Evolutionary conservation across 1,140 invertebrate genomes (phyloP).

Genomic region (Venustaconcha ellipsiformis): DNA sequence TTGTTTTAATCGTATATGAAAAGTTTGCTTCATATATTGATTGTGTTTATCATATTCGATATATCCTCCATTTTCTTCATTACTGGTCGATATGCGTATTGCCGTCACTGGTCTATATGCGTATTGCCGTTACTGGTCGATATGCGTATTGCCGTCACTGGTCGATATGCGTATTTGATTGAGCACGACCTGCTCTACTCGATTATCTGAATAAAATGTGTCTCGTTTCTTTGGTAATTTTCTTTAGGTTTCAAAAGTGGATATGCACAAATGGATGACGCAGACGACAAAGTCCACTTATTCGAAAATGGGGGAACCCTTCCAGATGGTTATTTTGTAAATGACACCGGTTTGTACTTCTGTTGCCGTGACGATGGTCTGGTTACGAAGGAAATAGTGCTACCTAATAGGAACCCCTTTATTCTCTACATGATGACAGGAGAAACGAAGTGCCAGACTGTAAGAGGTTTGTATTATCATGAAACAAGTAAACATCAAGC

Average conservation of each 20-base stretch:
- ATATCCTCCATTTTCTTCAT: background rate
- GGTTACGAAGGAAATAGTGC: conserved; percentile 1
- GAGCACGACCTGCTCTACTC: background rate
- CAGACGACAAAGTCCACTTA: background rate
- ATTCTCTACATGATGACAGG: conserved; percentile 23
- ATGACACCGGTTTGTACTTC: conserved; percentile 25
- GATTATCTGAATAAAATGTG: too few species aligned
- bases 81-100: background rate
- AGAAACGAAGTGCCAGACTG: conserved; percentile 25
- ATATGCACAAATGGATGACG: conserved; percentile 3
- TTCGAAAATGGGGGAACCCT: background rate
- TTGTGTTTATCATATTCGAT: too few species aligned
- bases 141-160: background rate
- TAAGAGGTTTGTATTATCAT: conserved; percentile 21
- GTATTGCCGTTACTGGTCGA: background rate
- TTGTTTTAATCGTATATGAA: too few species aligned
- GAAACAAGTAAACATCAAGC: too few species aligned
- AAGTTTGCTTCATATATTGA: too few species aligned
- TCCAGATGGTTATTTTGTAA: conserved; percentile 24
- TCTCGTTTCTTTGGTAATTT: background rate
- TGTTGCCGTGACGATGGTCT: conserved; percentile 33
- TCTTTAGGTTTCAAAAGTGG: conserved; percentile 9
- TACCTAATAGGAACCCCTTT: conserved; percentile 26
- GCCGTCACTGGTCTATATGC: background rate
- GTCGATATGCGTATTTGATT: too few species aligned